Evolutionary conservation across 2,113 vertebrate genomes (phyloP), one percentile per base, ranked within the genome.

Genomic region (Sorex araneus): DNA sequence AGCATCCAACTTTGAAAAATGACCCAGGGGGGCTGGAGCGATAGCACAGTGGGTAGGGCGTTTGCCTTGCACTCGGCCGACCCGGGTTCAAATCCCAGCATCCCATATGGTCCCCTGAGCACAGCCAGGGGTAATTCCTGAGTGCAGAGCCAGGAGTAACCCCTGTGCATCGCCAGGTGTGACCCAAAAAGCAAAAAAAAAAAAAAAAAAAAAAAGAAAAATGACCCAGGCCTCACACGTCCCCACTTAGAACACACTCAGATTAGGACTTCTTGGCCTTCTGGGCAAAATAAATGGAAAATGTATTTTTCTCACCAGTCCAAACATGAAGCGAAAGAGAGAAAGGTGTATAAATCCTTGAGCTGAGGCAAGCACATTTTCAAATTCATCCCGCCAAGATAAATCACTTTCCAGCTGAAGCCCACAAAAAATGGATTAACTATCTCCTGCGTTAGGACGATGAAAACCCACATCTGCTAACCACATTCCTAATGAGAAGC

Each of bases 401-500:
- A 96, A 96, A 96, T 96, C 93, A 96, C 92, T 91, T 88, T 90
- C 89, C 92, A 95, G 94, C 86, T 91, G 93, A 96, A 96, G 95
- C 73, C 91, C 77, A 64, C 89, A 40, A 96, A 92, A 95, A 95
- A 86, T 74, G 86, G 83, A 92, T 95, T 96, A 96, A 96, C 92
- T 84, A 92, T 96, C 94, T 96, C 93, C 78, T 95, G 87, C 28
- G 2, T 89, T 93, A 89, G 77, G 94, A 73, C 86, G 80, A 89
- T 36, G 92, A 93, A 96, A 95, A 91, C 78, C 96, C 94, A 96
- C 96, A 96, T 97, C 96, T 97, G 96, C 92, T 92, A 93, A 95
- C 96, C 96, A 96, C 96, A 97, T 95, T 97, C 75, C 80, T 96
- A 97, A 97, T 94, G 89, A 91, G 80, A 95, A 96, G 84, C 96